A percentile compares a stretch with the other conserved stretches of the same genome.
Evolutionary conservation across 2,888 invertebrate species (phyloP).

Genomic region (Caenorhabditis afra): DNA sequence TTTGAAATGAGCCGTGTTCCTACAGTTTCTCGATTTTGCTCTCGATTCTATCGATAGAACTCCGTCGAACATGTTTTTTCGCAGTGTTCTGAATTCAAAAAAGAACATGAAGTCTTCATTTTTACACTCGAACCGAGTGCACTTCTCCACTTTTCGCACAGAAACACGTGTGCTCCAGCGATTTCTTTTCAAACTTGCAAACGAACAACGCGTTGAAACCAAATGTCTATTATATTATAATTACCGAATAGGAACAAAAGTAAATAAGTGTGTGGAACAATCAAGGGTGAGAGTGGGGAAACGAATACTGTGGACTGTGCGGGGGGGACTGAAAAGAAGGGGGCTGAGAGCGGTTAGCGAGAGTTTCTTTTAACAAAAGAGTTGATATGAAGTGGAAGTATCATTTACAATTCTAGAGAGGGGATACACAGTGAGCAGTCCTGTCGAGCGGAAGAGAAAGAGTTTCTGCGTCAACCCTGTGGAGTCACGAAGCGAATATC

Average conservation of each 20-base stretch:
- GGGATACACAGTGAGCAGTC: slow-evolving; percentile 16
- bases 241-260: neutral
- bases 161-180: neutral
- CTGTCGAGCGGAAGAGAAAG: slow-evolving; percentile 3
- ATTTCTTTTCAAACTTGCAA: neutral
- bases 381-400: slow-evolving; percentile 43
- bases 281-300: neutral
- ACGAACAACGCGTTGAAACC: neutral
- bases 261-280: neutral
- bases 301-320: slow-evolving; percentile 18
- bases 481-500: slow-evolving; percentile 11
- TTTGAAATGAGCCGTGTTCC: no score
- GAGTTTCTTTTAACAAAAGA: slow-evolving; percentile 7
- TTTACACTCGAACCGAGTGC: neutral
- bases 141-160: neutral
- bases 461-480: slow-evolving; percentile 22
- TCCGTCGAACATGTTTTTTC: no score
- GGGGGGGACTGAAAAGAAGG: slow-evolving; percentile 18
- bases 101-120: neutral
- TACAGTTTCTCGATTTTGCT: neutral
- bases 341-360: slow-evolving; percentile 2
- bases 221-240: neutral
- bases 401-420: slow-evolving; percentile 11
- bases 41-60: no score
- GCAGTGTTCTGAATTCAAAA: no score